Evolutionary conservation across 2,888 invertebrate genomes (phyloP), one percentile per base, ranked within the genome.

Genomic region (Heliothis peltigera): DNA sequence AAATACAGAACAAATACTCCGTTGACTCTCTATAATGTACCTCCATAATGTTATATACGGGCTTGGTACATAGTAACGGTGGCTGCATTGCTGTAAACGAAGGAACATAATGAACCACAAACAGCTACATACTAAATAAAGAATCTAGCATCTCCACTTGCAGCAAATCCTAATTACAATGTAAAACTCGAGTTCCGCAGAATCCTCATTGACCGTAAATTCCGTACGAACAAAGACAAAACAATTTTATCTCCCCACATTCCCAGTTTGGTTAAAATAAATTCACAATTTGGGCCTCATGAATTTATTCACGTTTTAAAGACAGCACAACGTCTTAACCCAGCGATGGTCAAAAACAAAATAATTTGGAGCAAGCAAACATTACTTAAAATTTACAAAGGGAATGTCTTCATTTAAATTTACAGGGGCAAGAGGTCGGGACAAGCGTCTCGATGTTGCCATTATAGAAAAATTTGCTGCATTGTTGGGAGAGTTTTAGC

Each of bases 321-420:
- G 64, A 71, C 79, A 61, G 55, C 51, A 43, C 48, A 60, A 65
- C 52, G 25, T 79, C 60, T 67, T 60, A 64, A 63, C 77, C 63
- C 64, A 12, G 6, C 44, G 57, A 53, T 65, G 72, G 73, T 65
- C 62, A 72, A 65, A 61, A 70, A 65, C 70, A 67, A 72, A 78
- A 79, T 77, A 77, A 64, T 78, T 66, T 53, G 39, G 51, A 58
- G 59, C 39, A 57, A 66, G 57, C 51, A 64, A 73, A 70, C 70
- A 61, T 72, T 67, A 64, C 66, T 63, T 70, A 58, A 70, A 73
- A 70, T 73, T 78, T 73, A 75, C 73, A 81, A 73, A 79, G 62
- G 60, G 72, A 79, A 79, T 70, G 67, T 78, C 73, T 79, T 79
- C 64, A 79, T 81, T 79, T 68, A 75, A 78, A 73, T 75, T 75